Base-by-base conservation (phyloP, 2,113 vertebrate genomes). In the Pangasianodon gigas region DNA sequence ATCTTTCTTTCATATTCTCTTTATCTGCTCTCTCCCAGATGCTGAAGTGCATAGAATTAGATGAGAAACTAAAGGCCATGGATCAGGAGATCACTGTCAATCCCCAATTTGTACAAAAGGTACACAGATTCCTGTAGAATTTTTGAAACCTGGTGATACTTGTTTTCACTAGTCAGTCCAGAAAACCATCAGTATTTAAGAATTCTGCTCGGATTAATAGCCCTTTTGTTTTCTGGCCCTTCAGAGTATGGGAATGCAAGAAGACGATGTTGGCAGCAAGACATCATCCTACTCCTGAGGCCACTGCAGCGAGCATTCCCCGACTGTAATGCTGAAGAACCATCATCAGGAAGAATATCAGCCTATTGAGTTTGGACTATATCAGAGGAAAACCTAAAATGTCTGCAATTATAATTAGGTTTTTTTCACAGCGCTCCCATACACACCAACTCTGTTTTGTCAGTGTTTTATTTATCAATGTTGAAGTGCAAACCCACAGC, bases 31-130 rank as follows among this genome's bases (percentile, higher is more conserved):
- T 62, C 37, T 51, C 16, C 32, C 94, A 99, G 98, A 99, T 99
- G 98, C 97, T 99, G 95, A 99, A 98, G 94, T 99, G 98, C 97
- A 99, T 99, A 97, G 98, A 99, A 95, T 95, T 99, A 92, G 98
- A 99, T 89, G 98, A 99, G 93, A 97, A 98, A 94, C 97, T 99
- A 96, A 99, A 99, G 96, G 98, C 98, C 92, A 99, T 99, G 98
- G 98, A 99, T 97, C 98, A 99, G 95, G 98, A 99, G 96, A 99
- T 99, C 95, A 99, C 98, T 74, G 98, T 99, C 95, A 99, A 99
- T 93, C 98, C 98, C 89, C 98, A 99, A 94, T 99, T 99, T 94
- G 98, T 99, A 94, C 98, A 99, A 94, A 99, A 99, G 98, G 98
- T 99, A 88, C 26, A 52, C 24, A 19, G 8, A 44, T 56, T 83